Percentiles rank a stretch among this genome's conserved stretches.
phyloP scores from a whole-genome alignment of 2,113 vertebrate species.

The Sceloporus undulatus region DNA sequence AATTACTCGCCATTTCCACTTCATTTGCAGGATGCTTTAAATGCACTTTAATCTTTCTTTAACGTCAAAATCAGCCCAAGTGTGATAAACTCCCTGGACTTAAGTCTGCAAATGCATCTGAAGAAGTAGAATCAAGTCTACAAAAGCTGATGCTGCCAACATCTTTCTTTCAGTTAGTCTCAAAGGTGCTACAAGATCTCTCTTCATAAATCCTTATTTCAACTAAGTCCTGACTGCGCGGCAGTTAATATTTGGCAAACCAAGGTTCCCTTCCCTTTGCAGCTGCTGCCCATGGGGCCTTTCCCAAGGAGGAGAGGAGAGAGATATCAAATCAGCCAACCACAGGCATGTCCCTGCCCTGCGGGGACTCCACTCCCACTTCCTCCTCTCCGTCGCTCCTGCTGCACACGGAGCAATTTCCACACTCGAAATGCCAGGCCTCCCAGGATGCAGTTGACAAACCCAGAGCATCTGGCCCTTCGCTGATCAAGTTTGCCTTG shows the following conservation, averaged over 20 bases:
- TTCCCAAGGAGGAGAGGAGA: conserved; percentile 25
- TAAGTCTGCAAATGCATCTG: no score
- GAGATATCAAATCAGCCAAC: conserved; percentile 40
- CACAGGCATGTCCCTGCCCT: conserved; percentile 14
- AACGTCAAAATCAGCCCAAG: no score
- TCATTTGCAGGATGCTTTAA: no score
- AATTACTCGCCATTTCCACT: no score
- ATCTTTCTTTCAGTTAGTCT: no score
- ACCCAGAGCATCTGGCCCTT: not conserved
- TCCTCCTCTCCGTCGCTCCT: not conserved
- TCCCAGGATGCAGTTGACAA: not conserved
- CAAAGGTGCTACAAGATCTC: no score
- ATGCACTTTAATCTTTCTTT: no score
- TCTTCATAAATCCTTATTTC: no score
- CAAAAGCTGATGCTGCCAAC: no score
- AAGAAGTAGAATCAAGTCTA: no score
- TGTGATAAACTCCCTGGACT: no score
- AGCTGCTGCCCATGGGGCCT: conserved; percentile 32
- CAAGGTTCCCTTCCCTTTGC: conserved; percentile 7
- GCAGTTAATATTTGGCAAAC: conserved; percentile 29
- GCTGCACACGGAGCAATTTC: conserved; percentile 1
- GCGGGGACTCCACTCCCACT: conserved; percentile 6
- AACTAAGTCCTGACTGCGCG: not conserved
- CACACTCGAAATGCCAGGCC: conserved; percentile 6
- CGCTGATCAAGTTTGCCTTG: not conserved